Percentiles rank a stretch among this genome's conserved stretches.
Conservation (phyloP, 2,113 vertebrate species). For the Parotia lawesii region DNA sequence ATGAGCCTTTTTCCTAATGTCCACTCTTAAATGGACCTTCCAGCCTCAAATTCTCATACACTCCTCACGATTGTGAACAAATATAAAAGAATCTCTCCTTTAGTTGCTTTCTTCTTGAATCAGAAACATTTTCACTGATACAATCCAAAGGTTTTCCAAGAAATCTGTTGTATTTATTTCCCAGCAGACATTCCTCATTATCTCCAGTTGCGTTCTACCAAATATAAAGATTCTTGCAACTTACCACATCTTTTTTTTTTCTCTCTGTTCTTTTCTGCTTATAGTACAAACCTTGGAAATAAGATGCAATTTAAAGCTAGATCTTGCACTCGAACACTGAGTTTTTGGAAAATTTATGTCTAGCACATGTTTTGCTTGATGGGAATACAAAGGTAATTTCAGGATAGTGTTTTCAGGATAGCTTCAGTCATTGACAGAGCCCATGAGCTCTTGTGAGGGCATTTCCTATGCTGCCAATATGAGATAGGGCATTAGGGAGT, state of each 20-base stretch:
- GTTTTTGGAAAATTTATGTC: background rate
- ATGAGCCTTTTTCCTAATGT: background rate
- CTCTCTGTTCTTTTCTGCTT: background rate
- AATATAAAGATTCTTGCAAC: background rate
- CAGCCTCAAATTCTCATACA: background rate
- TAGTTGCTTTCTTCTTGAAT: background rate
- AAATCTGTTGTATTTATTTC: background rate
- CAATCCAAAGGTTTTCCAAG: background rate
- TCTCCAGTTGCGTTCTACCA: background rate
- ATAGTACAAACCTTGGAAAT: background rate
- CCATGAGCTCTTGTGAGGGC: background rate
- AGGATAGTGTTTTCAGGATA: background rate
- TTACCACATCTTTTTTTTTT: background rate
- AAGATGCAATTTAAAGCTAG: background rate
- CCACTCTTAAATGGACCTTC: background rate
- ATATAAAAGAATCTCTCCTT: background rate
- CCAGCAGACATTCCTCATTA: background rate
- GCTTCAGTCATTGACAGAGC: background rate
- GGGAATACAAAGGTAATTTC: background rate
- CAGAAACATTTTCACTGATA: background rate
- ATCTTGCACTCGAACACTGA: background rate
- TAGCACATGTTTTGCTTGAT: fast-evolving
- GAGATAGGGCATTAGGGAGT: background rate
- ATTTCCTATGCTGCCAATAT: background rate
- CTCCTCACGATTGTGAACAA: background rate